Evolutionary conservation across 2,888 invertebrate genomes (phyloP).

Genomic region (Hydriomena furcata): DNA sequence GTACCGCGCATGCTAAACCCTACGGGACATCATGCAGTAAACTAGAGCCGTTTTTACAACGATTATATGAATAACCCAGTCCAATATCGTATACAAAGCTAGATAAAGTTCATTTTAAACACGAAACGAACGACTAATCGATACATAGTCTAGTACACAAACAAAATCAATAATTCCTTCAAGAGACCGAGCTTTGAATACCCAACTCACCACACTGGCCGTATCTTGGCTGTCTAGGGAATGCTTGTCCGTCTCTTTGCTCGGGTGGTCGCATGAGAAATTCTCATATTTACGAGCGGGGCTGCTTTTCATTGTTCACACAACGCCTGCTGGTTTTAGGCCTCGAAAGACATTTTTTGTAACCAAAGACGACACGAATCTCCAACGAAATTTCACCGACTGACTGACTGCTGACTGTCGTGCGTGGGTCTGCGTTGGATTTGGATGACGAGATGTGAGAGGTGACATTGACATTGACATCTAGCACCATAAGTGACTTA

Average conservation of each 20-base stretch:
- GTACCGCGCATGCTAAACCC: slow-evolving; percentile 12
- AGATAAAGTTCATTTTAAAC: slow-evolving; percentile 19
- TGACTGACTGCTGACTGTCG: slow-evolving; percentile 16
- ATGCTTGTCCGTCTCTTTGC: slow-evolving; percentile 77
- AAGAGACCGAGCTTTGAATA: slow-evolving; percentile 30
- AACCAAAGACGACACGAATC: slow-evolving; percentile 61
- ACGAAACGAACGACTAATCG: slow-evolving; percentile 57
- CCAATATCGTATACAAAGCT: background rate
- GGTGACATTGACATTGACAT: no score
- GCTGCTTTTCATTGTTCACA: slow-evolving; percentile 81
- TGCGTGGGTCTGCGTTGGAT: no score
- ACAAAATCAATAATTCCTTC: slow-evolving; percentile 40
- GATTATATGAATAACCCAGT: background rate
- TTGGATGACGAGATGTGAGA: no score
- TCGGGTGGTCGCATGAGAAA: slow-evolving; percentile 74
- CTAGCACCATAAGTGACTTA: no score
- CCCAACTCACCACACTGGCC: slow-evolving; percentile 77
- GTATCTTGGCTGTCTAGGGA: slow-evolving; percentile 81
- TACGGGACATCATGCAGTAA: background rate
- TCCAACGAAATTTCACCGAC: slow-evolving; percentile 57
- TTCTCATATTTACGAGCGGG: slow-evolving; percentile 79
- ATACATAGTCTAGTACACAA: slow-evolving; percentile 51
- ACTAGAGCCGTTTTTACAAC: background rate
- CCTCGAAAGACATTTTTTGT: slow-evolving; percentile 71
- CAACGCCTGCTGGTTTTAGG: slow-evolving; percentile 61